Evolutionary conservation across 2,888 invertebrate genomes (phyloP).

Genomic region (Kuschelorhynchus macadamiae): DNA sequence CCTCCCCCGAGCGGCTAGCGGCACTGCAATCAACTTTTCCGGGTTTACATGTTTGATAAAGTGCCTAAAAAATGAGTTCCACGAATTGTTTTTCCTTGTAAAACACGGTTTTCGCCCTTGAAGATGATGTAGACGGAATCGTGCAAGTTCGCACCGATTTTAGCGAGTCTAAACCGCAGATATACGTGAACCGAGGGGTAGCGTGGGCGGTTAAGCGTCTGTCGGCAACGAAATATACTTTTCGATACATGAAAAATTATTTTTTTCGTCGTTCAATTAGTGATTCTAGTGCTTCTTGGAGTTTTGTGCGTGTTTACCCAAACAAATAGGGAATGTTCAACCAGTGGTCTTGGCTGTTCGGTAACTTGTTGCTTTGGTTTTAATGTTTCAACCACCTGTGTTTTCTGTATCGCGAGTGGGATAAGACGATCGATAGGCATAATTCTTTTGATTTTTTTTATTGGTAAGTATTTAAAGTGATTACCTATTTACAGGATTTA

Average conservation of each 20-base stretch:
- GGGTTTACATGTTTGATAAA: conserved; percentile 24
- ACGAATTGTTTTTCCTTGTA: not conserved
- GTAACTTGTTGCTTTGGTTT: conserved; percentile 49
- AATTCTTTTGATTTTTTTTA: conserved; percentile 24
- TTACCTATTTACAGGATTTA: no score
- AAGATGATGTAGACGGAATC: no score
- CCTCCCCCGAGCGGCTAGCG: conserved; percentile 12
- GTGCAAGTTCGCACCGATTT: no score
- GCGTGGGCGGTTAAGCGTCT: no score
- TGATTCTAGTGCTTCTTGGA: no score
- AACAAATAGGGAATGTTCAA: conserved; percentile 40
- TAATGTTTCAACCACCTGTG: conserved; percentile 64
- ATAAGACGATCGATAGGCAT: conserved; percentile 27
- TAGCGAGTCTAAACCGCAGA: no score
- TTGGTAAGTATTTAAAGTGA: conserved; percentile 21
- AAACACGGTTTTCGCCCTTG: no score
- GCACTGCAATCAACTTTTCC: conserved; percentile 30
- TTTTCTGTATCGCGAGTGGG: conserved; percentile 46
- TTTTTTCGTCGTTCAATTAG: no score
- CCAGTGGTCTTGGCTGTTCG: conserved; percentile 40
- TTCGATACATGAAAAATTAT: no score
- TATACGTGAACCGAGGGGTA: no score
- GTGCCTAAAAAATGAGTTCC: conserved; percentile 30
- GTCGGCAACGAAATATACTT: no score
- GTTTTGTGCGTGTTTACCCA: conserved; percentile 17